Conservation (phyloP, 2,113 vertebrate species). For the Brevimyrus niger region DNA sequence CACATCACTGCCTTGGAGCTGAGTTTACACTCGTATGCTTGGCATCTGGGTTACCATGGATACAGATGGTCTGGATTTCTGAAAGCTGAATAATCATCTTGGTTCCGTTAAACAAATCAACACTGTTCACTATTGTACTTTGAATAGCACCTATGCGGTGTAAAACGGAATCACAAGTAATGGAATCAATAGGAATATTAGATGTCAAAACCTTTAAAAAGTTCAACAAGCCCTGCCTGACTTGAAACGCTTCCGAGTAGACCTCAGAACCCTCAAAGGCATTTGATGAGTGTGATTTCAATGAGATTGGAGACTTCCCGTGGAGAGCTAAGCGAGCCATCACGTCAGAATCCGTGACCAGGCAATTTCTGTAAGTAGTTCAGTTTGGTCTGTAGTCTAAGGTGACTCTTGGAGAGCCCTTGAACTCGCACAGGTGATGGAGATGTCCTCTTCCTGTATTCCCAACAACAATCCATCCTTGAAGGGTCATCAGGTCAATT, state of each 20-base stretch:
- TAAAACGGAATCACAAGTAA: background rate
- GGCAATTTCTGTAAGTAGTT: background rate
- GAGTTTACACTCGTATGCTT: conserved; percentile 17
- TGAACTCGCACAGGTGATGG: background rate
- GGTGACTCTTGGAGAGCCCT: background rate
- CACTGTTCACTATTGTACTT: background rate
- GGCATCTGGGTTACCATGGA: conserved; percentile 46
- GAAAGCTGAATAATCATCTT: background rate
- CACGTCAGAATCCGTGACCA: background rate
- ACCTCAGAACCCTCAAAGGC: background rate
- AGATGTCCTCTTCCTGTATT: background rate
- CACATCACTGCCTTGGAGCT: background rate
- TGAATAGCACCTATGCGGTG: background rate
- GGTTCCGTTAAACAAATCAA: background rate
- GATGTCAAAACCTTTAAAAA: background rate
- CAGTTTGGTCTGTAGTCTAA: background rate
- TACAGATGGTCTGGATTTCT: conserved; percentile 14
- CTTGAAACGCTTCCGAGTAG: background rate
- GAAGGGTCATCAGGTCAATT: background rate
- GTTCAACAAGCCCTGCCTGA: background rate
- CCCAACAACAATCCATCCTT: background rate
- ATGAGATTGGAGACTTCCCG: background rate
- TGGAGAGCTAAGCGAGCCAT: background rate
- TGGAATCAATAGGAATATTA: background rate
- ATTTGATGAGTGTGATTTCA: background rate